A percentile compares a stretch with the other conserved stretches of the same genome.
These are phyloP conservation scores for Hassar affinis DNA, from an alignment of 2,113 vertebrate genomes.

Conservation along the genomic window DNA sequence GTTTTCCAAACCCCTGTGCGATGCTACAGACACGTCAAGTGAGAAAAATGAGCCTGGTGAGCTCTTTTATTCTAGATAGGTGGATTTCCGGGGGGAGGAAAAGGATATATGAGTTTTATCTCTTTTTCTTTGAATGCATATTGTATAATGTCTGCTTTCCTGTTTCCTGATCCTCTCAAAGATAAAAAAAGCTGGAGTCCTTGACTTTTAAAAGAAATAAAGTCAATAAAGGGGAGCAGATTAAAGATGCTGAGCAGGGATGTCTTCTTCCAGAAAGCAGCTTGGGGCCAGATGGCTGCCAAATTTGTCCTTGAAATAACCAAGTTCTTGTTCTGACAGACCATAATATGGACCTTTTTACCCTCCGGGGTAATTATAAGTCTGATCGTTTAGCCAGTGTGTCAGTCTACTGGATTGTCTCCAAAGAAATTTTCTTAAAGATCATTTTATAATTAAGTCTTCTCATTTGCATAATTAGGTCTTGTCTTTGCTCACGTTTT, in stretches of 20 bases:
- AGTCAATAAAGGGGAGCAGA: not conserved
- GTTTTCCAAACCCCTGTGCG: not conserved
- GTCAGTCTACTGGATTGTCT: not conserved
- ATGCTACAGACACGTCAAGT: not conserved
- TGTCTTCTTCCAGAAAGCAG: conserved; percentile 18
- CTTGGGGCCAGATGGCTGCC: conserved; percentile 65
- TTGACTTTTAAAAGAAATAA: conserved; percentile 3
- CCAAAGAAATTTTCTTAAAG: not conserved
- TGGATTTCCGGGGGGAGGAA: not conserved
- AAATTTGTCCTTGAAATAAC: conserved; percentile 59
- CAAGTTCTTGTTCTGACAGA: conserved; percentile 44
- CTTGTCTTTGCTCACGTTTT: not conserved
- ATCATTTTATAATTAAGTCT: not conserved
- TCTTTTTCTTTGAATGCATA: not conserved
- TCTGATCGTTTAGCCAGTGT: conserved; percentile 30
- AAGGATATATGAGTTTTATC: not conserved
- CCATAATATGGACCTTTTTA: conserved; percentile 49
- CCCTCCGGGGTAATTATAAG: conserved; percentile 35
- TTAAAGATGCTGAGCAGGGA: conserved; percentile 59
- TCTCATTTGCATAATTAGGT: not conserved
- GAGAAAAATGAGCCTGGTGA: conserved; percentile 7
- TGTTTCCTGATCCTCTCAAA: not conserved
- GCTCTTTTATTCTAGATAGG: conserved; percentile 35
- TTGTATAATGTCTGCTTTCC: conserved; percentile 10
- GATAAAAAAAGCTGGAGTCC: not conserved